Conservation (phyloP, 2,113 vertebrate species). For the Indicator indicator region DNA sequence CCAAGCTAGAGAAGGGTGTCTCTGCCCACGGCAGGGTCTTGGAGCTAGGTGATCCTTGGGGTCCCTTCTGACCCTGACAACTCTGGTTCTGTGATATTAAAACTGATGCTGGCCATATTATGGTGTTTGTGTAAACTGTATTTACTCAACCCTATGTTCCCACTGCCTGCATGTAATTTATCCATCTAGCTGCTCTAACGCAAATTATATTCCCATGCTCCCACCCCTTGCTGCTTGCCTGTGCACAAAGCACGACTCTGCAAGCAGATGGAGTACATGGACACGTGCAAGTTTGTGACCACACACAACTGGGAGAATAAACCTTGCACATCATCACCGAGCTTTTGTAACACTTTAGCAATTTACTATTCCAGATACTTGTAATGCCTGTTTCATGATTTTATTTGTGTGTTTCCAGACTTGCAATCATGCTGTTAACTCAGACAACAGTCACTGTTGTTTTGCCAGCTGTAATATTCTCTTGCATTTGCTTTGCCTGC, state of each 20-base stretch:
- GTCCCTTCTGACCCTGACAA: too few relatives aligned
- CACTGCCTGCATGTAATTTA: not conserved
- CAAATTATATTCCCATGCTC: rapidly evolving
- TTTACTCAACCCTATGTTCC: not conserved
- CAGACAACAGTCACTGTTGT: rapidly evolving
- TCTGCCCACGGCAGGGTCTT: too few relatives aligned
- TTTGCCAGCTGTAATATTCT: not conserved
- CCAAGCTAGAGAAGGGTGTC: too few relatives aligned
- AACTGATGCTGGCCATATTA: not conserved
- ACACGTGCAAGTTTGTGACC: not conserved
- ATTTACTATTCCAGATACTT: not conserved
- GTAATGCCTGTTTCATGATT: not conserved
- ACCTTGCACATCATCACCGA: not conserved
- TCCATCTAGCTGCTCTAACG: not conserved
- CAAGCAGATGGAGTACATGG: not conserved
- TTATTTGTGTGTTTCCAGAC: not conserved
- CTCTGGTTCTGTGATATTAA: too few relatives aligned
- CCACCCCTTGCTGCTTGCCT: not conserved
- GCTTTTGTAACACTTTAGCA: not conserved
- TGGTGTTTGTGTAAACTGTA: not conserved
- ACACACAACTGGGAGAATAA: not conserved
- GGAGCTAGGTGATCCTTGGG: too few relatives aligned
- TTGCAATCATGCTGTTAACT: not conserved
- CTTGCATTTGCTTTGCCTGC: not conserved
- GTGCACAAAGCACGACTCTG: not conserved